Evolutionary conservation across 1,140 invertebrate species (phyloP), one percentile per base, ranked within the genome.

Genomic region (Eupeodes corollae): DNA sequence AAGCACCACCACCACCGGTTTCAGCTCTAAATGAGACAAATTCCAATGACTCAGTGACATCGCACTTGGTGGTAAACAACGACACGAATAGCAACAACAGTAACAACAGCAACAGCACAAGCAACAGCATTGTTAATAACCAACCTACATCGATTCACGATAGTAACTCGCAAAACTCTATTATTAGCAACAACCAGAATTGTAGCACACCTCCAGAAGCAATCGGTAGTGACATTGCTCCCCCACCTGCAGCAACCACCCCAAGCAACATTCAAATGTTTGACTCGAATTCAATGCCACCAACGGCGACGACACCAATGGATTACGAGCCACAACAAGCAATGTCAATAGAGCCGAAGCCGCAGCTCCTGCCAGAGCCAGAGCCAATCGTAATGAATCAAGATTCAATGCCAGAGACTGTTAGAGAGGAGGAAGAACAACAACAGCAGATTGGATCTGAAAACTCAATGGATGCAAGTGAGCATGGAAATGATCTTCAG

Each of bases 51-150:
- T 65, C 63, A 15, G 65, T 62, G 12, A 65, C 63, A 9, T 34
- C 65, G 39, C 62, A 62, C 3, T 59, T 65, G 19, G 63, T 57
- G 16, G 63, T 62, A 18, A 65, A 65, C 15, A 62, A 26, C 21
- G 21, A 26, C 8, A 26, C 21, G 8, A 26, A 65, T 12, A 65
- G 63, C 51, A 66, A 66, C 52, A 64, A 66, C 16, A 66, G 63
- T 35, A 35, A 12, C 45, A 66, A 60, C 48, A 65, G 63, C 48
- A 66, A 66, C 46, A 65, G 63, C 42, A 63, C 63, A 44, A 65
- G 63, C 15, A 66, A 66, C 34, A 66, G 63, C 49, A 66, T 63
- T 26, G 63, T 65, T 11, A 65, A 65, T 50, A 66, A 66, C 45
- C 62, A 66, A 30, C 63, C 63, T 9, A 65, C 63, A 3, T 65